Base-by-base conservation (phyloP, 1,140 invertebrate genomes). In the Drosophila ercepeae region DNA sequence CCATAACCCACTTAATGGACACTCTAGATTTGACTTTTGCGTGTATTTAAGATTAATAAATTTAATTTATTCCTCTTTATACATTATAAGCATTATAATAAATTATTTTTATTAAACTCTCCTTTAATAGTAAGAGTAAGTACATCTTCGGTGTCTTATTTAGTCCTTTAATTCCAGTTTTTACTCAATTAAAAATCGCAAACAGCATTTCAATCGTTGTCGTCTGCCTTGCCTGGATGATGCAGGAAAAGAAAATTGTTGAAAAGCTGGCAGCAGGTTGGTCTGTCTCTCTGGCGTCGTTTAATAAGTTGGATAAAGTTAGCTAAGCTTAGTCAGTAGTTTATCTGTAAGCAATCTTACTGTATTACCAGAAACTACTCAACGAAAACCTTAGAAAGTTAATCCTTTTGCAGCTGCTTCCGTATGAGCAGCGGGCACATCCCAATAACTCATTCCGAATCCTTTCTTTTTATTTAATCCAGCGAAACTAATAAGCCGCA, bases 401-500 rank as follows among this genome's bases (percentile, higher is more conserved):
- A 50, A 29, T 55, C 32, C 48, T 45, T 50, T 21, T 16, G 73
- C 82, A 86, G 82, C 82, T 86, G 82, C 74, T 88, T 88, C 82
- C 74, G 73, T 71, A 14, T n/a, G 16, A 4, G 41, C 48, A 75
- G 61, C 29, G 54, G 76, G 49, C 57, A 45, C 44, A 51, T 6
- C 53, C 32, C 29, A 64, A 32, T 3, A 65, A 42, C 14, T 7
- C 25, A 18, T 45, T 19, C 19, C 5, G 49, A 55, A 52, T 49
- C 49, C 57, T 69, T 81, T 88, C 82, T 81, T 77, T 49, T 42
- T 57, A 82, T 75, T 77, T 75, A 86, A 86, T 81, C 82, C 83
- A 71, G 83, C 77, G 82, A 49, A 78, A 89, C 82, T 88, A 88
- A 86, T 88, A 88, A 78, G 60, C 82, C 82, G 57, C 82, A 86